Evolutionary conservation across 1,140 invertebrate species (phyloP).

Genomic region (Drosophila nigrodunni): DNA sequence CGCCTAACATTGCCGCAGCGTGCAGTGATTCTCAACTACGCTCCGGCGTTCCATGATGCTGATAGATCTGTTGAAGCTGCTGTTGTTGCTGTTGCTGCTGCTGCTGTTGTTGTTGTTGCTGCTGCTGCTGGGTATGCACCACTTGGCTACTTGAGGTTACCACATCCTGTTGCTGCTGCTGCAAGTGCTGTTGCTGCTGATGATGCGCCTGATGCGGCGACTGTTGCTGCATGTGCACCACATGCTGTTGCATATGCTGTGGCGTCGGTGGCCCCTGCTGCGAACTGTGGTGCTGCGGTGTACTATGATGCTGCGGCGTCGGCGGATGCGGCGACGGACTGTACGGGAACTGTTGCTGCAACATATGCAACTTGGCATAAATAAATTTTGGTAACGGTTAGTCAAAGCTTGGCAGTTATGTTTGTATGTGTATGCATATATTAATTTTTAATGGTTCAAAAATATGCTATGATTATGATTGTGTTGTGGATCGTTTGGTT

Average conservation of each 20-base stretch:
- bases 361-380: slow-evolving; percentile 84
- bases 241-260: slow-evolving; percentile 83
- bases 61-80: slow-evolving; percentile 84
- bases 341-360: slow-evolving; percentile 84
- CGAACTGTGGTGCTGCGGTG: slow-evolving; percentile 74
- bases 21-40: slow-evolving; percentile 85
- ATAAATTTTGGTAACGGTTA: slow-evolving; percentile 72
- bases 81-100: slow-evolving; percentile 67
- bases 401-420: slow-evolving; percentile 43
- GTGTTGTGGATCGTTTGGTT: neutral
- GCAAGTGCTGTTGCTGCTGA: slow-evolving; percentile 77
- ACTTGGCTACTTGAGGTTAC: slow-evolving; percentile 80
- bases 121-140: slow-evolving; percentile 68
- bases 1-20: slow-evolving; percentile 72
- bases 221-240: slow-evolving; percentile 79
- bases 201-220: slow-evolving; percentile 72
- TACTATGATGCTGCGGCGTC: slow-evolving; percentile 75
- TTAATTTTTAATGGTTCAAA: neutral
- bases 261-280: slow-evolving; percentile 77
- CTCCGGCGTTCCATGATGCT: slow-evolving; percentile 84
- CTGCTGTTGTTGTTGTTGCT: slow-evolving; percentile 65
- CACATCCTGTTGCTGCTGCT: slow-evolving; percentile 82
- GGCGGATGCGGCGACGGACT: slow-evolving; percentile 83
- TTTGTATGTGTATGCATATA: neutral
- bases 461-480: neutral